Evolutionary conservation across 30 jellyfish, hydroid and myxozoan species (phyloP).

Genomic region (Rhopilema esculentum): DNA sequence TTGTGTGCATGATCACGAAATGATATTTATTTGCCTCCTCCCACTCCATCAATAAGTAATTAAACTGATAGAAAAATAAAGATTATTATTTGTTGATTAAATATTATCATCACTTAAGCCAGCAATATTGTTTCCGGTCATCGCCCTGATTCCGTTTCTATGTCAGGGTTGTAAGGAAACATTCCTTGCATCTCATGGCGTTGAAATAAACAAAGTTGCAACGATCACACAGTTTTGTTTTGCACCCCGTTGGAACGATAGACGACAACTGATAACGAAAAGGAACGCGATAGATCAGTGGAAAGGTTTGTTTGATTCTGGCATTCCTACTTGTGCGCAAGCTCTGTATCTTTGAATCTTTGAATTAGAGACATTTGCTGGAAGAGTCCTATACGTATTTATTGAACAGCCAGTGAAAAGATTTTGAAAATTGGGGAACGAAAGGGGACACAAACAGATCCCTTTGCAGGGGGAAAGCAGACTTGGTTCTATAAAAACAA

Average conservation of each 20-base stretch:
- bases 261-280: not conserved
- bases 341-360: too few species aligned
- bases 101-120: constrained; percentile 23
- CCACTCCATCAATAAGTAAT: constrained; percentile 20
- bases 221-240: not conserved
- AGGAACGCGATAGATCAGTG: not conserved
- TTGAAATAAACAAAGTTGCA: not conserved
- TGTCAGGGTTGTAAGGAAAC: not conserved
- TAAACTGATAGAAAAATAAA: not conserved
- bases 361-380: too few species aligned
- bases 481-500: too few species aligned
- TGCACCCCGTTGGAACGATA: not conserved
- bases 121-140: constrained; percentile 19
- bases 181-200: not conserved
- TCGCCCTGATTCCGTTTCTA: not conserved
- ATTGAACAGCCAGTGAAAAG: too few species aligned
- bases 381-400: too few species aligned
- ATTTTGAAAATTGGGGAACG: too few species aligned
- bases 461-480: too few species aligned
- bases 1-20: constrained; percentile 15
- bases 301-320: not conserved
- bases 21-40: constrained; percentile 4
- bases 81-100: constrained; percentile 1
- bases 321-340: too few species aligned
- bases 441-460: too few species aligned